Evolutionary conservation across 2,113 vertebrate genomes (phyloP).

Genomic region (Nasalis larvatus): DNA sequence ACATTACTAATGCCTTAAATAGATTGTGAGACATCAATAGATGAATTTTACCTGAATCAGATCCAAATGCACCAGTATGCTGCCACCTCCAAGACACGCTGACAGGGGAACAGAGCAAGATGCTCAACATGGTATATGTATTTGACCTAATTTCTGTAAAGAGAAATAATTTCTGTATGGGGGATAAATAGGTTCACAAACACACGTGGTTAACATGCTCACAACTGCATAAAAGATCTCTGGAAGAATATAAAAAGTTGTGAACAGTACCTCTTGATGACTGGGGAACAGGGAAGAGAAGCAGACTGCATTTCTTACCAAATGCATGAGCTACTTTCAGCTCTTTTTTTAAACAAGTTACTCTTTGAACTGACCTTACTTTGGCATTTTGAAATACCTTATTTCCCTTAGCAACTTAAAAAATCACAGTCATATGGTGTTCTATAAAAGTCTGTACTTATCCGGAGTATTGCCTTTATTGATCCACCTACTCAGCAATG

Average conservation of each 20-base stretch:
- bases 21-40: neutral
- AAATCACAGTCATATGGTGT: neutral
- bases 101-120: neutral
- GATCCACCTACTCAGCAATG: neutral
- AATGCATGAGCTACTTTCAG: neutral
- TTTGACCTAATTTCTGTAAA: neutral
- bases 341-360: neutral
- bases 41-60: neutral
- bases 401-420: neutral
- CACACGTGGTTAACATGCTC: neutral
- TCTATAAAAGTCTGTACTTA: neutral
- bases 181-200: neutral
- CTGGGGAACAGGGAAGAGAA: neutral
- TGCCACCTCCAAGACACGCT: neutral
- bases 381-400: slow-evolving; percentile 21
- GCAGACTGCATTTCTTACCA: neutral
- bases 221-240: neutral
- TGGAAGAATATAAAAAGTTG: neutral
- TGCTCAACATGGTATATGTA: neutral
- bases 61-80: neutral
- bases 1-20: neutral
- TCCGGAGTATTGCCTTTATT: neutral
- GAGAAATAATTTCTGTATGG: neutral
- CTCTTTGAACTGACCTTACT: neutral
- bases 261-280: neutral